These are phyloP conservation scores for Graphium colonna DNA, from an alignment of 2,888 invertebrate species.

Conservation along the genomic window DNA sequence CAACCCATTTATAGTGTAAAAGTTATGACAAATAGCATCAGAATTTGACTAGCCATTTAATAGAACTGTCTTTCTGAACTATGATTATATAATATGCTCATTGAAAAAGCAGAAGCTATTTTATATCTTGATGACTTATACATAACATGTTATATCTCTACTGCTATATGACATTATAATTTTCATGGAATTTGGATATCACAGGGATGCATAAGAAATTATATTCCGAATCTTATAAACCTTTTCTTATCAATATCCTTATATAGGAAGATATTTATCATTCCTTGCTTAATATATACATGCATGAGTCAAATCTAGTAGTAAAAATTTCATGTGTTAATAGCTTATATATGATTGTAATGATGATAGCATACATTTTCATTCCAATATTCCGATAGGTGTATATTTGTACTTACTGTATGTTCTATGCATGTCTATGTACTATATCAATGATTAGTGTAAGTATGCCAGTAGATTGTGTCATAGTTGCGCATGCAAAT, in stretches of 20 bases:
- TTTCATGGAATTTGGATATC: no score
- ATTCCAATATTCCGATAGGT: not conserved
- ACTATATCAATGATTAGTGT: not conserved
- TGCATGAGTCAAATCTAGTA: conserved; percentile 10
- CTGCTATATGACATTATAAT: no score
- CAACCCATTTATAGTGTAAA: conserved; percentile 1
- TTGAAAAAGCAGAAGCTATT: no score
- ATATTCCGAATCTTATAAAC: no score
- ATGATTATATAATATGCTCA: no score
- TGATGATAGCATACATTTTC: conserved; percentile 1
- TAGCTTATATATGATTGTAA: conserved; percentile 5
- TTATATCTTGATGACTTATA: no score
- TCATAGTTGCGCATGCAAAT: conserved; percentile 53
- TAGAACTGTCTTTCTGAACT: not conserved
- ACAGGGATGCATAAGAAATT: no score
- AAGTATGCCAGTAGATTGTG: not conserved
- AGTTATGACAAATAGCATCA: conserved; percentile 18
- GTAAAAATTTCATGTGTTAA: not conserved
- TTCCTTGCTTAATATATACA: conserved; percentile 11
- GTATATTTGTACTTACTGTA: not conserved
- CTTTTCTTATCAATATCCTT: not conserved
- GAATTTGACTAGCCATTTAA: conserved; percentile 1
- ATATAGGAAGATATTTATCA: conserved; percentile 12
- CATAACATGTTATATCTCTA: no score
- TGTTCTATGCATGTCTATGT: not conserved